Percentiles rank a stretch among this genome's conserved stretches.
Evolutionary conservation across 2,797 vertebrate genomes (phyloP).

Genomic region (Squalus acanthias): DNA sequence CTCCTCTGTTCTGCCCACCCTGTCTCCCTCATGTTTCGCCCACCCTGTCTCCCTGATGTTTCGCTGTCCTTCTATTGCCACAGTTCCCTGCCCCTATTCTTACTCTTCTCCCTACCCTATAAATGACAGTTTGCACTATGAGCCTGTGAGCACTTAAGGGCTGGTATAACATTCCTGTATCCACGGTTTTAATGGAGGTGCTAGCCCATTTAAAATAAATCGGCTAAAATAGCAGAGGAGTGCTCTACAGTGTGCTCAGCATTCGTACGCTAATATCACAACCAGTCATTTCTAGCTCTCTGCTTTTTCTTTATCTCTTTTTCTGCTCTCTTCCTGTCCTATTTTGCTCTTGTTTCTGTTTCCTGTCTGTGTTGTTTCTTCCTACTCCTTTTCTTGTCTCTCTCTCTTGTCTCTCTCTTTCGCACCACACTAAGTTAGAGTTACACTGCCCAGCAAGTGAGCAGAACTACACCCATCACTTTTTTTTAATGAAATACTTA

Average conservation of each 20-base stretch:
- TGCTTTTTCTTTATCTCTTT: not conserved
- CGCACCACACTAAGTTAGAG: not conserved
- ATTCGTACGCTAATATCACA: not conserved
- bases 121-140: not conserved
- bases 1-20: not conserved
- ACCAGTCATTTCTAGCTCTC: not conserved
- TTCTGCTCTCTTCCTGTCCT: not conserved
- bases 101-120: not conserved
- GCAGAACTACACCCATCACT: not conserved
- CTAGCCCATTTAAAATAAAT: not conserved
- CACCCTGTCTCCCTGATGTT: not conserved
- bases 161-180: not conserved
- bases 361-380: slow-evolving; percentile 32
- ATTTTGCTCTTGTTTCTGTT: not conserved
- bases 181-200: not conserved
- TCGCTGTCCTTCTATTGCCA: not conserved
- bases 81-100: not conserved
- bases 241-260: not conserved
- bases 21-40: not conserved
- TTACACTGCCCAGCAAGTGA: not conserved
- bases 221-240: not conserved
- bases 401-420: slow-evolving; percentile 39
- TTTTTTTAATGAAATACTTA: not conserved
- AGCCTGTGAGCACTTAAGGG: not conserved
- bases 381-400: slow-evolving; percentile 38